Evolutionary conservation across 1,140 invertebrate species (phyloP).

Genomic region (Diplogasteroides magnus): DNA sequence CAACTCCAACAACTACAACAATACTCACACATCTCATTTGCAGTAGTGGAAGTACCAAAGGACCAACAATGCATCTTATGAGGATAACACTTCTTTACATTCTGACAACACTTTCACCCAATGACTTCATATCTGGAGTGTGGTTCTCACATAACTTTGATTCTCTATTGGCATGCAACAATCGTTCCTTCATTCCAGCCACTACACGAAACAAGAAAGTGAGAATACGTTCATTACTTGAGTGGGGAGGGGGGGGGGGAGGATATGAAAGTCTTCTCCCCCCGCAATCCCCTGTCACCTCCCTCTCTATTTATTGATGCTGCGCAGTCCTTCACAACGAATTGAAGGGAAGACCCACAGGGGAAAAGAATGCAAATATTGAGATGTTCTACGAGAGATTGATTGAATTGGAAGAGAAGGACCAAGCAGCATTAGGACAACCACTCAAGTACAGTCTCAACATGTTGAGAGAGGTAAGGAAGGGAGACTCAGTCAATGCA

Average conservation of each 20-base stretch:
- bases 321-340: no score
- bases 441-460: slow-evolving; percentile 46
- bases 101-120: slow-evolving; percentile 31
- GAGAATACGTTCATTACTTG: no score
- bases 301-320: no score
- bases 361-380: no score
- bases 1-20: no score
- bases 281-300: no score
- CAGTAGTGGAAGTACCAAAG: slow-evolving; percentile 37
- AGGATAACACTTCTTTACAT: slow-evolving; percentile 34
- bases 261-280: no score
- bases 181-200: slow-evolving; percentile 31
- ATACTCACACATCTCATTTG: no score
- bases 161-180: slow-evolving; percentile 21
- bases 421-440: slow-evolving; percentile 46
- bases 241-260: no score
- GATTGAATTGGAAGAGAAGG: slow-evolving; percentile 46
- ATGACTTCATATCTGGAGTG: slow-evolving; percentile 26
- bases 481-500: no score
- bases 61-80: slow-evolving; percentile 36
- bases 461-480: slow-evolving; percentile 38
- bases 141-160: slow-evolving; percentile 29
- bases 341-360: no score
- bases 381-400: slow-evolving; percentile 45
- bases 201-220: slow-evolving; percentile 34